Percentiles rank a stretch among this genome's conserved stretches.
Conservation (phyloP, 1,140 invertebrate species). For the Drosophila miranda region DNA sequence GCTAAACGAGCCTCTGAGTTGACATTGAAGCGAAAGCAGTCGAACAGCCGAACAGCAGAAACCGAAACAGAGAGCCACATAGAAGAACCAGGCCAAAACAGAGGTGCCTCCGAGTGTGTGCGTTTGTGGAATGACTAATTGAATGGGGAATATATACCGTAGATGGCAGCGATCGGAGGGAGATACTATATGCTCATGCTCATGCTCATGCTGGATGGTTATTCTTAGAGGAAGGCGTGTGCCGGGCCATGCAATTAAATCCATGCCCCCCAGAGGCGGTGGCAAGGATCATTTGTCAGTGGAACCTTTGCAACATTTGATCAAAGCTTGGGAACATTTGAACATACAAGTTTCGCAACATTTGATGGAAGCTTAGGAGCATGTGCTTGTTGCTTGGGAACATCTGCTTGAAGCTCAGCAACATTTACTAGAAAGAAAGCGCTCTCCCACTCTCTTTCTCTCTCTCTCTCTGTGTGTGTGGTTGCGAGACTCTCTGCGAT, state of each 20-base stretch:
- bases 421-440: constrained; percentile 34
- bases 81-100: constrained; percentile 49
- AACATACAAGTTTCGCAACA: constrained; percentile 4
- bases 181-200: constrained; percentile 14
- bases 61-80: not conserved
- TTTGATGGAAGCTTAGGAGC: constrained; percentile 3
- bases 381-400: too few relatives aligned
- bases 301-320: constrained; percentile 18
- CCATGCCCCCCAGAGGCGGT: not conserved
- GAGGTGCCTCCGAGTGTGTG: not conserved
- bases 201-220: not conserved
- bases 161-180: constrained; percentile 26
- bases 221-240: constrained; percentile 31
- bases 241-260: constrained; percentile 38
- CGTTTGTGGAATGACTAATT: constrained; percentile 66
- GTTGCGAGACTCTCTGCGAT: constrained; percentile 20
- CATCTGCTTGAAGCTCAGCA: constrained; percentile 6
- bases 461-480: constrained; percentile 2
- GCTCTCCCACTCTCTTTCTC: constrained; percentile 4
- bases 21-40: constrained; percentile 76
- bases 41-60: constrained; percentile 9
- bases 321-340: constrained; percentile 19
- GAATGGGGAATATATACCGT: constrained; percentile 34
- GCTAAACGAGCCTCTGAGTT: constrained; percentile 44
- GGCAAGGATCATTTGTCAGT: constrained; percentile 31